These are phyloP conservation scores for Alouatta palliata DNA, from an alignment of 2,113 vertebrate genomes.

Conservation along the genomic window DNA sequence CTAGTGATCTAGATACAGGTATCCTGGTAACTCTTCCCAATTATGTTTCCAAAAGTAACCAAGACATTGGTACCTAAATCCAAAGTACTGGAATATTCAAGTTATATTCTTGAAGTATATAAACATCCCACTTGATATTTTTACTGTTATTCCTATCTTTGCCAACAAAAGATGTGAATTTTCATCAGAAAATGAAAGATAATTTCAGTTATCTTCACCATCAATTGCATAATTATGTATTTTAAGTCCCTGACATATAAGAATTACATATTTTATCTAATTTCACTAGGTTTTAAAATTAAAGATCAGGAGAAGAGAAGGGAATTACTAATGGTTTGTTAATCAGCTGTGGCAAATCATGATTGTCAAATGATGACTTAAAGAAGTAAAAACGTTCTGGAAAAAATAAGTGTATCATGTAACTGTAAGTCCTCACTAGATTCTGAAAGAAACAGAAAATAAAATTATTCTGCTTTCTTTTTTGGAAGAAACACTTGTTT, in stretches of 20 bases:
- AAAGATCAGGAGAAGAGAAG: conserved; percentile 15
- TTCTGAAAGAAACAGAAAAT: conserved; percentile 14
- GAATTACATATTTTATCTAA: not conserved
- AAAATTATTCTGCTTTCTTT: not conserved
- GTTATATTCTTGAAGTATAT: not conserved
- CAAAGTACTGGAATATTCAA: not conserved
- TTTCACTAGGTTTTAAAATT: conserved; percentile 41
- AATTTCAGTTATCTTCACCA: not conserved
- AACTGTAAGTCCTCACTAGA: conserved; percentile 20
- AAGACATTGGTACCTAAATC: not conserved
- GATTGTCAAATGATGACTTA: conserved; percentile 3
- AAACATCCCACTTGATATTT: not conserved
- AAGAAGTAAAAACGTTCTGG: conserved; percentile 51
- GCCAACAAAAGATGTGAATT: conserved; percentile 19
- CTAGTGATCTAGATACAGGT: not conserved
- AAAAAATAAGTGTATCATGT: conserved; percentile 2
- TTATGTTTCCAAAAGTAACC: not conserved
- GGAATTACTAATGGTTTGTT: conserved; percentile 28
- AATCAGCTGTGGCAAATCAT: conserved; percentile 2
- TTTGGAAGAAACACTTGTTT: not conserved
- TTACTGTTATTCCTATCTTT: not conserved
- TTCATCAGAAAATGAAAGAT: conserved; percentile 23
- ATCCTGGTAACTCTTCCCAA: not conserved
- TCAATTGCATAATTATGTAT: not conserved
- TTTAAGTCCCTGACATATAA: not conserved